A percentile compares a stretch with the other conserved stretches of the same genome.
Conservation (phyloP, 2,113 vertebrate species). For the Salminus brasiliensis region DNA sequence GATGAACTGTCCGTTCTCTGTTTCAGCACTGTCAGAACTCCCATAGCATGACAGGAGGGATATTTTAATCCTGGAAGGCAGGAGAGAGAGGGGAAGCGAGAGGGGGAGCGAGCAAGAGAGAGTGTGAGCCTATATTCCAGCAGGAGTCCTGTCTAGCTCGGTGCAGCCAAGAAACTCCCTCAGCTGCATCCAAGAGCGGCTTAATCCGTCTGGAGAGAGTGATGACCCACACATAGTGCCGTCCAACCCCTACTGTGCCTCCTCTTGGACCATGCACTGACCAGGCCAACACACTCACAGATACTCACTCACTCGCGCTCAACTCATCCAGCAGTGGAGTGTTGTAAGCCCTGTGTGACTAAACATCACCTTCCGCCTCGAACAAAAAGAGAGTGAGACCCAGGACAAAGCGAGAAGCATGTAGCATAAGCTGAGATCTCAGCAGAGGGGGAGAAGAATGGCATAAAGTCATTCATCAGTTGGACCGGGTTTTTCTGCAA, state of each 20-base stretch:
- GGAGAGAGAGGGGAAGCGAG: background rate
- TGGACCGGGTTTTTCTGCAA: slow-evolving; percentile 23
- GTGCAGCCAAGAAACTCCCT: slow-evolving; percentile 33
- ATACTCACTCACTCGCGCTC: slow-evolving; percentile 48
- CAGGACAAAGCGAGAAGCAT: background rate
- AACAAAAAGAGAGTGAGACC: background rate
- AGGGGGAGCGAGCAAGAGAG: background rate
- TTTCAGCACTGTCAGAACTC: slow-evolving; percentile 5
- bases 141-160: background rate
- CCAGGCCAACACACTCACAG: background rate
- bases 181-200: slow-evolving; percentile 16
- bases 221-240: slow-evolving; percentile 19
- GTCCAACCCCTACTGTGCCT: slow-evolving; percentile 16
- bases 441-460: background rate
- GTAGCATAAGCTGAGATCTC: background rate
- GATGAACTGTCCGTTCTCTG: background rate
- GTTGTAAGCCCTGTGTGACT: slow-evolving; percentile 61
- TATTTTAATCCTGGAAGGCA: slow-evolving; percentile 31
- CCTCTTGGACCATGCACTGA: background rate
- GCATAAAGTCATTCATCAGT: slow-evolving; percentile 22
- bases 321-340: slow-evolving; percentile 47
- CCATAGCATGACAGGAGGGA: slow-evolving; percentile 14
- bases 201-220: slow-evolving; percentile 31
- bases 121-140: slow-evolving; percentile 4
- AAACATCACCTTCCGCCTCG: slow-evolving; percentile 51